Percentiles rank a stretch among this genome's conserved stretches.
Conservation (phyloP, 35 echinoderm and acorn worm genomes). For the Strongylocentrotus purpuratus region DNA sequence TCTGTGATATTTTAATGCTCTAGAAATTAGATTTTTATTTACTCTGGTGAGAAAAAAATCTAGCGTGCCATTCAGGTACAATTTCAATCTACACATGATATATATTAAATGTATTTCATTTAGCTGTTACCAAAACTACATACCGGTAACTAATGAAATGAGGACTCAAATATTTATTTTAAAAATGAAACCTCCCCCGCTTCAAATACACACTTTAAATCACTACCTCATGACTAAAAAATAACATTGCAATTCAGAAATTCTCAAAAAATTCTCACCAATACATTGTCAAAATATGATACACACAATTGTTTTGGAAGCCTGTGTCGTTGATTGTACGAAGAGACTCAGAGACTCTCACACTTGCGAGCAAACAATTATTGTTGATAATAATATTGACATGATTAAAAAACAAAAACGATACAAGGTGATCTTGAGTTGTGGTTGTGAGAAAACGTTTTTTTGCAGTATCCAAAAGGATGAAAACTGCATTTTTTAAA, state of each 20-base stretch:
- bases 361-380: neutral
- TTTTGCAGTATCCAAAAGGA: neutral
- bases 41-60: neutral
- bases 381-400: conserved; percentile 3
- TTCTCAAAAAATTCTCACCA: neutral
- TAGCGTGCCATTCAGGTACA: neutral
- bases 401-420: neutral
- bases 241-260: conserved; percentile 6
- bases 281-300: neutral
- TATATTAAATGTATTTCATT: neutral
- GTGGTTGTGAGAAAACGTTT: neutral
- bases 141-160: neutral
- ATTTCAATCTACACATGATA: neutral
- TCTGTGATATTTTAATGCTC: neutral
- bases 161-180: neutral
- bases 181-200: neutral
- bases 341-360: neutral
- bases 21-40: neutral
- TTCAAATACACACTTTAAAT: neutral
- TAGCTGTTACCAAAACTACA: neutral
- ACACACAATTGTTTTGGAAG: neutral
- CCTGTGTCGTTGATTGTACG: neutral
- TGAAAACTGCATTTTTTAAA: too few species aligned
- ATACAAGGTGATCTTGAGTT: neutral
- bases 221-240: neutral